Evolutionary conservation across 2,797 vertebrate species (phyloP), one percentile per base, ranked within the genome.

Genomic region (Cephalopachus bancanus): DNA sequence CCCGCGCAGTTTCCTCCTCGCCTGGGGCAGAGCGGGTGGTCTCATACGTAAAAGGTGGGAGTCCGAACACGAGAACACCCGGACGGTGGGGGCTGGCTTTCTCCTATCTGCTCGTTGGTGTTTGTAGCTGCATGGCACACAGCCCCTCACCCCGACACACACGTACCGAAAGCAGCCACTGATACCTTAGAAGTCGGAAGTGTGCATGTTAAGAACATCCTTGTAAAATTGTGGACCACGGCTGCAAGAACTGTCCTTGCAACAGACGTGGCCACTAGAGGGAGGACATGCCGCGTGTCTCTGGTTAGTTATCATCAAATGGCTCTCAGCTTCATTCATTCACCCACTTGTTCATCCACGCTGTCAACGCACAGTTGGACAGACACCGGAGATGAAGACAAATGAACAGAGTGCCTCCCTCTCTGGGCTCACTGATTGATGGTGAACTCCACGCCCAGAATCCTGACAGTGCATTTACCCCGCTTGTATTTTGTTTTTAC

Each of bases 211-310:
- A 33, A 59, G 30, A 44, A 51, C 10, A 15, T 60, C n/a, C 80
- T 17, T 20, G 0, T 26, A 44, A 75, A 59, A 55, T 15, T 92
- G 89, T 83, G 51, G 53, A 87, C 30, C 62, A 49, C 20, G 67
- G 17, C 24, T 74, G 9, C 76, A 79, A 83, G 12, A 74, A 55
- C 30, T 91, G 44, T 64, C 64, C 76, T 60, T 30, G 37, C 49
- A 89, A 83, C 0, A 85, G n/a, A 69, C 4, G 7, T 0, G 57
- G 49, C 93, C 98, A 92, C 95, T 95, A 98, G 97, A 93, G 89
- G 97, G 95, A 57, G 57, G 79, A 55, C 69, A 57, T 72, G 90
- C 4, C 59, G 89, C 64, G 55, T 24, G 51, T 28, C 49, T 65
- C 28, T 49, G 24, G 49, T 60, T 15, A 30, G 64, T 57, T 49